These are phyloP conservation scores for Melinaea marsaeus DNA, from an alignment of 2,888 invertebrate genomes.

Conservation along the genomic window DNA sequence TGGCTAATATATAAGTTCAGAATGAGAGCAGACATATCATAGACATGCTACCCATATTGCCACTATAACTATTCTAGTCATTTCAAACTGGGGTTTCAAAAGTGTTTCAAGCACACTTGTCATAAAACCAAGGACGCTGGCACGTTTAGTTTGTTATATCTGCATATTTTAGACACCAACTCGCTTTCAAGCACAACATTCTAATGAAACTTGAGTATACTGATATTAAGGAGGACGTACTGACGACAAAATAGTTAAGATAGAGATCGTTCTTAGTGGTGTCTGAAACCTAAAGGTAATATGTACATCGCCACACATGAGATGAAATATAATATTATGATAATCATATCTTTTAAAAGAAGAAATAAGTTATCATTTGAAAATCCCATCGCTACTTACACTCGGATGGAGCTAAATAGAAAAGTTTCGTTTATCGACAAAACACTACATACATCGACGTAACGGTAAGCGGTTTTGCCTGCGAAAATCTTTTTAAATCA, in stretches of 20 bases:
- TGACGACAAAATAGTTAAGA: constrained; percentile 4
- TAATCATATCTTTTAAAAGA: constrained; percentile 1
- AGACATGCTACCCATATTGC: constrained; percentile 10
- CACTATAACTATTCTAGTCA: constrained; percentile 12
- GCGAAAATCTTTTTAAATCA: constrained; percentile 74
- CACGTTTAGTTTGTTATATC: constrained; percentile 32
- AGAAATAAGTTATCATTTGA: constrained; percentile 17
- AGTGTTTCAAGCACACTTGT: constrained; percentile 36
- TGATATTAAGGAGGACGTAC: constrained; percentile 4
- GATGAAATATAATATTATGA: too few relatives aligned
- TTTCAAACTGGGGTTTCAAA: constrained; percentile 28
- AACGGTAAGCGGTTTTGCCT: constrained; percentile 66
- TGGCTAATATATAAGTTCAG: too few relatives aligned
- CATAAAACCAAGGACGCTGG: constrained; percentile 35
- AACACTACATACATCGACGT: constrained; percentile 43
- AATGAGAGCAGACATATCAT: too few relatives aligned
- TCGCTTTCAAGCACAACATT: constrained; percentile 23
- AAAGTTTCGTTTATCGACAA: constrained; percentile 49
- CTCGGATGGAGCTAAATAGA: constrained; percentile 30
- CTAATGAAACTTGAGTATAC: constrained; percentile 19
- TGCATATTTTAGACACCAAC: constrained; percentile 31
- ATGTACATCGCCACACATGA: background rate
- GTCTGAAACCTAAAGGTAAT: background rate
- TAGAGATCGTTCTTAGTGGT: background rate
- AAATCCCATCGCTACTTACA: constrained; percentile 19